Base-by-base conservation (phyloP, 2,113 vertebrate species). In the Arothron firmamentum region DNA sequence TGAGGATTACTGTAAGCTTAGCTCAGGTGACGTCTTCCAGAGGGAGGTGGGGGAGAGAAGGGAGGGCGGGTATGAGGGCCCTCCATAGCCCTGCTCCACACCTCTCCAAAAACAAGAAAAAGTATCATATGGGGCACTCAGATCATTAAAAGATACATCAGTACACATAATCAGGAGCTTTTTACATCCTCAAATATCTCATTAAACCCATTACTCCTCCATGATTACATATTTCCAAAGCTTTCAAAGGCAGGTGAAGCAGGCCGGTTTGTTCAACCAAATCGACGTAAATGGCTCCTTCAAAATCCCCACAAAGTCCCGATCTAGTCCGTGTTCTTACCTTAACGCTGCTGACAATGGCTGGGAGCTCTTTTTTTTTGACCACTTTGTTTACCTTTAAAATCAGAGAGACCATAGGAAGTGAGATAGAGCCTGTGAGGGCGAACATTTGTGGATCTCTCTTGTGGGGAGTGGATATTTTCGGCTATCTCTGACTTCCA, bases 1-100 rank as follows among this genome's bases (percentile, higher is more conserved):
- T 65, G 70, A 83, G 77, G 89, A 88, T 91, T 89, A 87, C 86
- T 78, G 85, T 87, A 87, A 86, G 85, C 86, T 81, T 70, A 65
- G 78, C 79, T 88, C 85, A 84, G 85, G 75, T 90, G 84, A 83
- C 66, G 73, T 87, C 62, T 74, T 64, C 65, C 46, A 42, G 49
- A 38, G 59, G 48, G 59, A n/a, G 13, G 31, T 38, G 57, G 16
- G 51, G 54, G 13, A 48, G 25, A 2, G 52, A n/a, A 13, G 19
- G 58, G 56, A 1, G 56, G 42, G 19, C 56, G 69, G 65, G 46
- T 63, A 88, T 90, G 85, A 86, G 88, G 89, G 89, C 72, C 88
- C 87, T 75, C 83, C 74, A 88, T 89, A 70, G 42, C 70, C 75
- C 70, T 73, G 81, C 56, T 79, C 62, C 59, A 65, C 34, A 9